A percentile compares a stretch with the other conserved stretches of the same genome.
Evolutionary conservation across 2,888 invertebrate genomes (phyloP).

Genomic region (Autographa pulchrina): DNA sequence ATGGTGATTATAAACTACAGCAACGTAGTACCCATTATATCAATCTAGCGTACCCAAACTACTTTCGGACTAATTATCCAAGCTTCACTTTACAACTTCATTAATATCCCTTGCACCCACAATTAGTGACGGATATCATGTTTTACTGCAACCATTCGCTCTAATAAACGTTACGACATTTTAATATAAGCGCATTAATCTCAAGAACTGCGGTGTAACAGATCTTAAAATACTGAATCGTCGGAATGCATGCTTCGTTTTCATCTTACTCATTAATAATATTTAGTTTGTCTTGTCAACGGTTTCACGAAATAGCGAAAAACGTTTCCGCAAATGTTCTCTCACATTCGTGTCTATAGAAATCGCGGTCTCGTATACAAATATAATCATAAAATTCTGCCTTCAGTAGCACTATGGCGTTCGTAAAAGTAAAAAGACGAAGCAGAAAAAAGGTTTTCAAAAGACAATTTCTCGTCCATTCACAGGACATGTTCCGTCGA

Average conservation of each 20-base stretch:
- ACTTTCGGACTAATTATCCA: constrained; percentile 31
- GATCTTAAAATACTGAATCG: constrained; percentile 27
- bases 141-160: constrained; percentile 45
- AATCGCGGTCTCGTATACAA: background rate
- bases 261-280: constrained; percentile 1
- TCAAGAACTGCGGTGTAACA: constrained; percentile 30
- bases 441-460: constrained; percentile 31
- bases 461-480: constrained; percentile 55
- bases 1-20: too few relatives aligned
- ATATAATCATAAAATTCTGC: constrained; percentile 9
- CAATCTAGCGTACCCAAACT: constrained; percentile 23
- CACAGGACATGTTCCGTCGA: constrained; percentile 40
- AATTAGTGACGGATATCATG: constrained; percentile 56
- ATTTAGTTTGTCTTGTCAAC: background rate
- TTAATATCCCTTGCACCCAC: constrained; percentile 49
- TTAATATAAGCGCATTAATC: constrained; percentile 48
- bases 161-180: constrained; percentile 53
- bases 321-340: background rate
- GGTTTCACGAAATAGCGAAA: background rate
- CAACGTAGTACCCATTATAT: constrained; percentile 17
- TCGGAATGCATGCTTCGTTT: constrained; percentile 19
- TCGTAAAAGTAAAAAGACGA: constrained; percentile 22
- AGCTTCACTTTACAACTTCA: constrained; percentile 28
- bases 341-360: background rate
- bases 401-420: constrained; percentile 13